Base-by-base conservation (phyloP, 2,888 invertebrate species). In the Drosophila maculinotata region DNA sequence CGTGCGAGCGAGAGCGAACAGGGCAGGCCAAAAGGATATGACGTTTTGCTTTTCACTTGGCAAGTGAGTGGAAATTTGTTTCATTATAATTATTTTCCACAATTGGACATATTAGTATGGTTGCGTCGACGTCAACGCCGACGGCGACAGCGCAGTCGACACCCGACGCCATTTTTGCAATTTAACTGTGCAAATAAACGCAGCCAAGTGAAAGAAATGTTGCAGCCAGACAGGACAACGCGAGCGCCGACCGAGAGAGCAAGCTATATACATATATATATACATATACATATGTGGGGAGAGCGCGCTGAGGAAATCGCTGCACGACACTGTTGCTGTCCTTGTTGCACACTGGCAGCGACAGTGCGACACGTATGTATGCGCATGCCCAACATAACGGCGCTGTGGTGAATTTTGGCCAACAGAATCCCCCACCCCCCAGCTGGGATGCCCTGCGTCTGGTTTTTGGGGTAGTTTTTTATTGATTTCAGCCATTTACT, bases 41-140 rank as follows among this genome's bases (percentile, higher is more conserved):
- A 84, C 84, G 83, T 84, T 84, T 86, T 81, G 84, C 84, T 81
- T 84, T 81, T 84, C 79, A 83, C 76, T 86, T 78, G 80, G 82
- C 85, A 80, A 87, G 89, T 89, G 89, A 90, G 89, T 89, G 89
- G 90, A 91, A 91, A 91, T 91, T 91, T 91, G 91, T 90, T 91
- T 90, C 90, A 91, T 90, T 91, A 90, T 91, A 91, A 91, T 91
- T 91, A 91, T 91, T 91, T 91, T 91, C 91, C 91, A 91, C 91
- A 91, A 91, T 91, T 91, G 90, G 91, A 91, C 91, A 91, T 91
- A 91, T 91, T 91, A 91, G 90, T 91, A 91, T 90, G 91, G 90
- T 88, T 79, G 86, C 83, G 79, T 72, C 63, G 59, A 69, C 53
- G 57, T 14, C 62, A 20, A 31, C 52, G 42, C 3, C 47, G 30